Conservation (phyloP, 2,888 invertebrate species). For the Parascotia fuliginaria region DNA sequence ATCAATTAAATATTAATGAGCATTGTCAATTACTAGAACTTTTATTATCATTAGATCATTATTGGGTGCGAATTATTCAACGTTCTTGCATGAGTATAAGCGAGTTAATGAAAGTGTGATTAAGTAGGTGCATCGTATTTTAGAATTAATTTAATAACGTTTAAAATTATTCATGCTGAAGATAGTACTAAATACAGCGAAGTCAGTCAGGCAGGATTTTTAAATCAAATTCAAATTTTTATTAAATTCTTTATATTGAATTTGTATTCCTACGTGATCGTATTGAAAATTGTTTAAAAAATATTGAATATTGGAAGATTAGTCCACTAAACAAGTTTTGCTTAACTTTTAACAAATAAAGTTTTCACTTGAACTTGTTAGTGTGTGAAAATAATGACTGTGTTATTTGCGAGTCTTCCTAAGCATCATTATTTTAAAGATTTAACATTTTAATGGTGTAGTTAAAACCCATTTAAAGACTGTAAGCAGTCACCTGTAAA, state of each 20-base stretch:
- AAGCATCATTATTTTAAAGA: no score
- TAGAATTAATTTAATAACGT: not conserved
- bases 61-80: constrained; percentile 4
- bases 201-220: no score
- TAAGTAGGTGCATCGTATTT: no score
- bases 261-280: no score
- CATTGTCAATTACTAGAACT: not conserved
- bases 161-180: not conserved
- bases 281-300: no score
- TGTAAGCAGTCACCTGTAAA: no score
- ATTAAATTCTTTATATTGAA: no score
- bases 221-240: no score
- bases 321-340: not conserved
- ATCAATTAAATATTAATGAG: constrained; percentile 3
- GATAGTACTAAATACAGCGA: no score
- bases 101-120: not conserved
- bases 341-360: not conserved
- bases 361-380: not conserved
- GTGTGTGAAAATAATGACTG: not conserved
- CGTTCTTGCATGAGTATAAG: not conserved
- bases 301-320: no score
- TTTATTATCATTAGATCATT: constrained; percentile 5
- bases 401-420: not conserved
- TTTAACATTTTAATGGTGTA: no score
- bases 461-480: no score